Evolutionary conservation across 2,113 vertebrate species (phyloP).

Genomic region (Martes martes): DNA sequence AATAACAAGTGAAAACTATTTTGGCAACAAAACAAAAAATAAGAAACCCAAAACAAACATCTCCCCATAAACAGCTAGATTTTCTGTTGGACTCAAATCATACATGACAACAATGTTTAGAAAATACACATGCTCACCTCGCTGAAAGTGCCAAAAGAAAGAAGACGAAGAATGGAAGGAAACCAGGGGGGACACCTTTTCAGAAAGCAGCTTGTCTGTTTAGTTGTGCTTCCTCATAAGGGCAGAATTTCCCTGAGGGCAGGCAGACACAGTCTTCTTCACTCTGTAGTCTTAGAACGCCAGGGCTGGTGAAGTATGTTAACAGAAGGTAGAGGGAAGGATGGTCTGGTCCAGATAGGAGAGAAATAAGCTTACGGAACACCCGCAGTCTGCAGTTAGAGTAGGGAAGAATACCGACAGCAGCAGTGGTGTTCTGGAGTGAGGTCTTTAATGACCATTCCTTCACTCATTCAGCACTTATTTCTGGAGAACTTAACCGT

Average conservation of each 20-base stretch:
- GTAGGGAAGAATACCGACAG: background rate
- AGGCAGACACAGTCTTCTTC: background rate
- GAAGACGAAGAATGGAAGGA: background rate
- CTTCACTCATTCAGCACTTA: background rate
- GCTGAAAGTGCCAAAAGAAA: background rate
- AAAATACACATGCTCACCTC: background rate
- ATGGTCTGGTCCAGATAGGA: background rate
- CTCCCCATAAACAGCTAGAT: constrained; percentile 34
- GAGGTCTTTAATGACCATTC: background rate
- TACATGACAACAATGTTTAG: background rate
- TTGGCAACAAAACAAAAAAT: constrained; percentile 70
- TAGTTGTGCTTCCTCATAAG: background rate
- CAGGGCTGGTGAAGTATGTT: background rate
- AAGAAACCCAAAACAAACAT: constrained; percentile 63
- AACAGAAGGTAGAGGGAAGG: background rate
- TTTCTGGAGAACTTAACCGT: background rate
- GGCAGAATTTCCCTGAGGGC: background rate
- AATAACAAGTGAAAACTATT: constrained; percentile 72
- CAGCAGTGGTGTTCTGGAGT: background rate
- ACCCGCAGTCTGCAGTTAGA: background rate
- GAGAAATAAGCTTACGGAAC: background rate
- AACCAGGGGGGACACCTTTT: background rate
- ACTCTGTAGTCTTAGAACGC: background rate
- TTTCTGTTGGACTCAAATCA: constrained; percentile 48
- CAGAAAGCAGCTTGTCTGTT: background rate